A percentile compares a stretch with the other conserved stretches of the same genome.
phyloP scores from a whole-genome alignment of 2,888 invertebrate genomes.

The Euzetes globulus region DNA sequence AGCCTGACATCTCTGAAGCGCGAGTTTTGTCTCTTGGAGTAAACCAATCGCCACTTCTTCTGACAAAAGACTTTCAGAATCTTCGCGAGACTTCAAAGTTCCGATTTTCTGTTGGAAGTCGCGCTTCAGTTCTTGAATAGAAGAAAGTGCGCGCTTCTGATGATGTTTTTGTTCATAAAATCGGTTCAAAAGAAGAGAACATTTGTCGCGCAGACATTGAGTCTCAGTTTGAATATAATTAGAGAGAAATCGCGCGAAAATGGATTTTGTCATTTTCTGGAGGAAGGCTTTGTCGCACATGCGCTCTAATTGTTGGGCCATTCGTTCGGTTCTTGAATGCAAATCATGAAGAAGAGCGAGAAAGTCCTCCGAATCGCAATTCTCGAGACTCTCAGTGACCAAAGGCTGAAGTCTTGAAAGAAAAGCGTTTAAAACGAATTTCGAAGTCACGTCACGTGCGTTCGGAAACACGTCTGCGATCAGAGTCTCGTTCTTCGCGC shows the following conservation, averaged over 20 bases:
- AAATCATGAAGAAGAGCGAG: constrained; percentile 77
- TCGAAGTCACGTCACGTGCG: constrained; percentile 94
- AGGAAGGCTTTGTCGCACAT: constrained; percentile 71
- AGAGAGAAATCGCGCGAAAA: constrained; percentile 70
- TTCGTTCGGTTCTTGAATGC: constrained; percentile 71
- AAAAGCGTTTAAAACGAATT: constrained; percentile 92
- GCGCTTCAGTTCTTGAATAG: constrained; percentile 82
- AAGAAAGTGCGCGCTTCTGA: constrained; percentile 83
- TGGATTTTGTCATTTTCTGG: constrained; percentile 66
- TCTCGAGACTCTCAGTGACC: constrained; percentile 49
- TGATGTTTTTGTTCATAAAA: constrained; percentile 91
- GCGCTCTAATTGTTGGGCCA: constrained; percentile 66
- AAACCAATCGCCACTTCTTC: constrained; percentile 87
- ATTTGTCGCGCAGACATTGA: constrained; percentile 68
- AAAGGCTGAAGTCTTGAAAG: constrained; percentile 72
- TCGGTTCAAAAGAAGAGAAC: constrained; percentile 63
- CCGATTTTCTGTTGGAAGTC: constrained; percentile 91
- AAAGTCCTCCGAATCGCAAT: constrained; percentile 59
- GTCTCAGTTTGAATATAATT: constrained; percentile 63
- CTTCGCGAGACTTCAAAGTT: constrained; percentile 52
- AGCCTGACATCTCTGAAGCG: constrained; percentile 76
- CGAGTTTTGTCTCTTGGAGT: constrained; percentile 79
- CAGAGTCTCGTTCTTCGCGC: constrained; percentile 69
- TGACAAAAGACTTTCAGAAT: constrained; percentile 85
- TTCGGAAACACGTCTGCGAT: constrained; percentile 76